Conservation (phyloP, 2,888 invertebrate species). For the Stramonita haemastoma region DNA sequence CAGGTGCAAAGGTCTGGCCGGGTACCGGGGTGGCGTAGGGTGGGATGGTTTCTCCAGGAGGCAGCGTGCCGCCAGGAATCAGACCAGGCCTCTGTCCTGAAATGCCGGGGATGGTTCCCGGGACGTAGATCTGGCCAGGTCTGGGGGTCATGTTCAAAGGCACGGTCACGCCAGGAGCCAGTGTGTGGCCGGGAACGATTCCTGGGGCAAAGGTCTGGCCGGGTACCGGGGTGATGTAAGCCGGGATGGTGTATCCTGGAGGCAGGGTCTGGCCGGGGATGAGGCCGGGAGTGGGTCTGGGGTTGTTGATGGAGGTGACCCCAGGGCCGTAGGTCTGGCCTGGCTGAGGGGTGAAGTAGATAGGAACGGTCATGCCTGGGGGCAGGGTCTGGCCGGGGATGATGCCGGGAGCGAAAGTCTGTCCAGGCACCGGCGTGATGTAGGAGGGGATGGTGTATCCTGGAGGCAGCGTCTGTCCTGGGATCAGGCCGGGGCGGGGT, state of each 20-base stretch:
- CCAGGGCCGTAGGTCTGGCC: conserved; percentile 55
- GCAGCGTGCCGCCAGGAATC: conserved; percentile 54
- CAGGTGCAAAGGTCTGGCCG: conserved; percentile 57
- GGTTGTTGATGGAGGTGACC: conserved; percentile 50
- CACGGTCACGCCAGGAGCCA: conserved; percentile 42
- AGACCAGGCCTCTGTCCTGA: conserved; percentile 51
- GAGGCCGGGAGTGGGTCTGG: conserved; percentile 53
- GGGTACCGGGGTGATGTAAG: conserved; percentile 55
- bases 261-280: conserved; percentile 54
- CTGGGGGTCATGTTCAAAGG: conserved; percentile 52
- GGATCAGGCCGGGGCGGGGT: conserved; percentile 47
- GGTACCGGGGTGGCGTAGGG: conserved; percentile 53
- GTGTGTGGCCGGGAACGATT: conserved; percentile 52
- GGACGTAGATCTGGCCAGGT: conserved; percentile 53
- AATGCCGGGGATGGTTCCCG: conserved; percentile 36
- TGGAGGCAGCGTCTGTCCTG: conserved; percentile 43
- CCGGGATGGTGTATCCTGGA: conserved; percentile 52
- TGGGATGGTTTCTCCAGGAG: conserved; percentile 53
- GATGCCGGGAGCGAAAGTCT: conserved; percentile 58
- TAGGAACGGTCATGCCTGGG: conserved; percentile 52
- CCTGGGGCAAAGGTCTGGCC: conserved; percentile 58
- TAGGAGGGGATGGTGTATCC: conserved; percentile 48
- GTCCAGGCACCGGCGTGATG: conserved; percentile 55
- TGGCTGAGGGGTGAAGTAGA: conserved; percentile 54
- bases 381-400: conserved; percentile 55